Evolutionary conservation across 2,797 vertebrate genomes (phyloP).

Genomic region (Chaunax sp.): DNA sequence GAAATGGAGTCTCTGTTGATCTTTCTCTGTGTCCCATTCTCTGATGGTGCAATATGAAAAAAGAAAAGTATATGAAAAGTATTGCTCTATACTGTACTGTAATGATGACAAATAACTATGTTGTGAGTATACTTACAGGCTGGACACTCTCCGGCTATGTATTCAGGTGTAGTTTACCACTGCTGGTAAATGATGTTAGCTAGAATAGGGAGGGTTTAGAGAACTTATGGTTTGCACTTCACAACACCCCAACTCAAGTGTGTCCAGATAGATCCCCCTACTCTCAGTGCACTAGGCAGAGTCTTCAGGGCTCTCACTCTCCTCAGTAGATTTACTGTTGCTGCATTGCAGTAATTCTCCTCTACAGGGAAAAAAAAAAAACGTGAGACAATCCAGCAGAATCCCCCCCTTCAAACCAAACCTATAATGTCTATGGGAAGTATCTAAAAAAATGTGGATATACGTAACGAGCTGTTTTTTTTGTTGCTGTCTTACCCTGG

Average conservation of each 20-base stretch:
- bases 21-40: slow-evolving; percentile 86
- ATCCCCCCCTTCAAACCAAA: slow-evolving; percentile 80
- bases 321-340: slow-evolving; percentile 84
- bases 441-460: slow-evolving; percentile 76
- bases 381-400: slow-evolving; percentile 87
- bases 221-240: slow-evolving; percentile 76
- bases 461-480: slow-evolving; percentile 75
- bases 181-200: slow-evolving; percentile 81
- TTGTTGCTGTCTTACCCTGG: slow-evolving; percentile 75
- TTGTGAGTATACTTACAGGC: slow-evolving; percentile 83
- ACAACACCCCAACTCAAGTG: slow-evolving; percentile 73
- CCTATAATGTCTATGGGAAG: slow-evolving; percentile 80
- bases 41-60: slow-evolving; percentile 88
- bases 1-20: slow-evolving; percentile 87
- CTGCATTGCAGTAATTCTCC: slow-evolving; percentile 83
- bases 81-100: slow-evolving; percentile 86
- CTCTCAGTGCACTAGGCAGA: slow-evolving; percentile 84
- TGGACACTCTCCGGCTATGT: slow-evolving; percentile 77
- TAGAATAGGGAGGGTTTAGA: slow-evolving; percentile 79
- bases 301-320: slow-evolving; percentile 76
- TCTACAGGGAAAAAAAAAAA: slow-evolving; percentile 82
- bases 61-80: slow-evolving; percentile 83
- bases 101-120: slow-evolving; percentile 80
- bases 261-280: slow-evolving; percentile 76
- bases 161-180: slow-evolving; percentile 86